A percentile compares a stretch with the other conserved stretches of the same genome.
Evolutionary conservation across 1,140 invertebrate species (phyloP).

Genomic region (Aphidius ervi): DNA sequence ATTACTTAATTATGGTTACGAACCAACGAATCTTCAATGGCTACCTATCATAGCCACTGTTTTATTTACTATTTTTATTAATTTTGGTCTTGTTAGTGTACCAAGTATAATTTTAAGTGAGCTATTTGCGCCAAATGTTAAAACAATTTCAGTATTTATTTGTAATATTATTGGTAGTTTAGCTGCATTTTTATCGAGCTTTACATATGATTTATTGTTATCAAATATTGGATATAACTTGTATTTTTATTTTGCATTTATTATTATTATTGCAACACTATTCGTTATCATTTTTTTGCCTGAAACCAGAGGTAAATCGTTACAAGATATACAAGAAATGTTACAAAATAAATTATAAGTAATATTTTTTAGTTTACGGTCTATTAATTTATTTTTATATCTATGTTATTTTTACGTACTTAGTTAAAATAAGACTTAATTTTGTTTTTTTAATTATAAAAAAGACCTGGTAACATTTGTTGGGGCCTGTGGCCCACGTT

Average conservation of each 20-base stretch:
- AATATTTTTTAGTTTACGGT: no score
- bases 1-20: constrained; percentile 18
- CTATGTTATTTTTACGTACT: no score
- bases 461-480: no score
- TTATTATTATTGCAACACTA: constrained; percentile 18
- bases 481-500: no score
- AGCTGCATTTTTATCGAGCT: constrained; percentile 70
- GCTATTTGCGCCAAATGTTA: constrained; percentile 27
- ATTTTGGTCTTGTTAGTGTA: constrained; percentile 66
- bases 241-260: constrained; percentile 69
- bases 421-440: no score
- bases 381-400: no score
- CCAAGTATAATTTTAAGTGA: constrained; percentile 59
- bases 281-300: constrained; percentile 24
- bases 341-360: constrained; percentile 5
- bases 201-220: constrained; percentile 65
- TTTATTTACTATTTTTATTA: constrained; percentile 25
- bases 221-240: constrained; percentile 63
- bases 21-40: constrained; percentile 15
- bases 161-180: constrained; percentile 67
- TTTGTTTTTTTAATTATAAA: no score
- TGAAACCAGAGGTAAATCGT: constrained; percentile 35
- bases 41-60: constrained; percentile 12
- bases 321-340: constrained; percentile 34
- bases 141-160: constrained; percentile 54